These are phyloP conservation scores for Drosophila siamana DNA, from an alignment of 2,888 invertebrate genomes.

Conservation along the genomic window DNA sequence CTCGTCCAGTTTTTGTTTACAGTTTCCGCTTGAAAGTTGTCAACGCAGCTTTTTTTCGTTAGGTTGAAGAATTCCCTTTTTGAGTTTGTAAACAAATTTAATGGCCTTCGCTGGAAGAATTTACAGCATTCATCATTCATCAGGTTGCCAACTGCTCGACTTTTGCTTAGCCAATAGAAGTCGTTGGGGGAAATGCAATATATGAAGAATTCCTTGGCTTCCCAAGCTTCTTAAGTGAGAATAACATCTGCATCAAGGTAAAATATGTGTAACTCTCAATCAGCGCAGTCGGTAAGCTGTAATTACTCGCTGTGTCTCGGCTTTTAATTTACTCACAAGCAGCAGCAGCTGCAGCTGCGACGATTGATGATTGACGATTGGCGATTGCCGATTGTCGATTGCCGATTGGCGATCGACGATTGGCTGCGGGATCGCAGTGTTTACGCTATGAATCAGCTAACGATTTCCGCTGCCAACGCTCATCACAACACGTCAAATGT, in stretches of 20 bases:
- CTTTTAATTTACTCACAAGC: slow-evolving; percentile 20
- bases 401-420: not conserved
- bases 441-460: slow-evolving; percentile 60
- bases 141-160: not conserved
- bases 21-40: not conserved
- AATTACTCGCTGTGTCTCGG: slow-evolving; percentile 8
- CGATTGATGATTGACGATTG: not conserved
- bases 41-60: not conserved
- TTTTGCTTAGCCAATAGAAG: no score
- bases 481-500: slow-evolving; percentile 28
- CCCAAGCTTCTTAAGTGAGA: no score
- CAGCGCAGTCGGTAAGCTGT: not conserved
- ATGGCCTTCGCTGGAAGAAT: slow-evolving; percentile 4
- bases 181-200: not conserved
- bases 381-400: not conserved
- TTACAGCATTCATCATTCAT: not conserved
- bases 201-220: not conserved
- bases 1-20: not conserved
- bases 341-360: slow-evolving; percentile 11
- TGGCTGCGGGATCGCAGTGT: not conserved
- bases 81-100: not conserved
- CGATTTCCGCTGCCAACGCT: slow-evolving; percentile 76
- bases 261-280: no score
- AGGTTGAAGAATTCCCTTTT: not conserved
- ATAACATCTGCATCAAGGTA: no score